Conservation (phyloP, 2,888 invertebrate genomes). For the Adela reaumurella region DNA sequence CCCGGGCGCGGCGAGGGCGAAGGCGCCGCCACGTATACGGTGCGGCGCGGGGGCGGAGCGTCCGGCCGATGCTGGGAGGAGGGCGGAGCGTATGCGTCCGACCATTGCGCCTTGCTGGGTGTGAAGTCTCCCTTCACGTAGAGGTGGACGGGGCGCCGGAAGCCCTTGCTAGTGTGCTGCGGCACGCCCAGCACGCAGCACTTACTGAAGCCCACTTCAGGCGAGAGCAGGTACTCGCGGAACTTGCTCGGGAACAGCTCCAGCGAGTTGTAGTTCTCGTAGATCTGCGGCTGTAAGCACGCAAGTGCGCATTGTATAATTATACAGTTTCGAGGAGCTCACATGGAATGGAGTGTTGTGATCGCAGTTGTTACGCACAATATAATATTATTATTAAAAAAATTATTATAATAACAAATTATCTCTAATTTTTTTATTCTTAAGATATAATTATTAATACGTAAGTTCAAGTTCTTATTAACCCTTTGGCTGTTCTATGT, state of each 20-base stretch:
- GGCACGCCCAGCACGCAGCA: constrained; percentile 82
- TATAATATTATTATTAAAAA: too few relatives aligned
- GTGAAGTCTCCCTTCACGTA: constrained; percentile 64
- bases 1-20: constrained; percentile 30
- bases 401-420: too few relatives aligned
- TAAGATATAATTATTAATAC: too few relatives aligned
- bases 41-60: constrained; percentile 51
- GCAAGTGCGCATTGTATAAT: neutral
- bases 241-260: constrained; percentile 91
- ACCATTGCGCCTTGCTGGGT: constrained; percentile 60
- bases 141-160: constrained; percentile 76
- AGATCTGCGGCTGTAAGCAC: constrained; percentile 72
- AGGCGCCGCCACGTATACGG: constrained; percentile 40
- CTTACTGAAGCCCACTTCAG: constrained; percentile 89
- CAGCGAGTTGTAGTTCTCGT: constrained; percentile 79
- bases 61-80: constrained; percentile 59
- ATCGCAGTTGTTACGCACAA: too few relatives aligned
- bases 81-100: constrained; percentile 60
- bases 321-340: too few relatives aligned
- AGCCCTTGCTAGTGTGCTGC: constrained; percentile 82
- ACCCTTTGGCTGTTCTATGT: too few relatives aligned
- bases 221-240: constrained; percentile 84
- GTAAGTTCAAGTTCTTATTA: too few relatives aligned
- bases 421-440: too few relatives aligned
- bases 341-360: too few relatives aligned